Evolutionary conservation across 2,113 vertebrate genomes (phyloP), one percentile per base, ranked within the genome.

Genomic region (Empidonax alnorum): DNA sequence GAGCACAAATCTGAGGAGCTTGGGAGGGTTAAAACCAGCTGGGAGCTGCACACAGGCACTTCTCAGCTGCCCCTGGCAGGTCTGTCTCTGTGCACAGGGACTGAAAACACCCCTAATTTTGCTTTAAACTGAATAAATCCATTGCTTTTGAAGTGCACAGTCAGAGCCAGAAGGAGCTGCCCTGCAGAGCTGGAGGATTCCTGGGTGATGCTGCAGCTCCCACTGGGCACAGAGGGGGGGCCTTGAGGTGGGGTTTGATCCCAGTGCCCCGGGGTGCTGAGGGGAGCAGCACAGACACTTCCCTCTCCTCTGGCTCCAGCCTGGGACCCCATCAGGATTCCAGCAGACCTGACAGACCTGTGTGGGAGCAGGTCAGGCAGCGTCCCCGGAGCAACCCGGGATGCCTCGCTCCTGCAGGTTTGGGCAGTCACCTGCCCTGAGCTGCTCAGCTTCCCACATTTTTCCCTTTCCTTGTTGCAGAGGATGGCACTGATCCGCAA

Each of bases 401-500:
- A 7, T 12, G 7, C 28, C 41, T 41, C 9, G 3, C 25, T 74
- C 56, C 63, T 55, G 4, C 31, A 3, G 12, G 71, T 25, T 62
- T 83, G 21, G 28, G 67, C 67, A 50, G 63, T 28, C 10, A 8
- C 78, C 42, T 24, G 18, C 20, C 58, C 59, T 14, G 65, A 68
- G 69, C 17, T 0, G 0, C 46, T 69, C 5, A 0, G 10, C 46
- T 74, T 82, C 84, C 37, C 72, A 11, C 15, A 10, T n/a, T 24
- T 73, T 31, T 84, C 84, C 91, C 42, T 92, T 59, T 46, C 97
- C 66, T 81, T 9, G 4, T 98, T 98, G 22, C 98, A 99, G 99
- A 99, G 99, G 97, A 99, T 99, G 99, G 99, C 99, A 88, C 93
- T 99, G 98, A 99, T 99, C 95, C 99, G 99, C 97, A 99, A 99